phyloP scores from a whole-genome alignment of 2,113 vertebrate genomes.

The Vireo altiloquus region DNA sequence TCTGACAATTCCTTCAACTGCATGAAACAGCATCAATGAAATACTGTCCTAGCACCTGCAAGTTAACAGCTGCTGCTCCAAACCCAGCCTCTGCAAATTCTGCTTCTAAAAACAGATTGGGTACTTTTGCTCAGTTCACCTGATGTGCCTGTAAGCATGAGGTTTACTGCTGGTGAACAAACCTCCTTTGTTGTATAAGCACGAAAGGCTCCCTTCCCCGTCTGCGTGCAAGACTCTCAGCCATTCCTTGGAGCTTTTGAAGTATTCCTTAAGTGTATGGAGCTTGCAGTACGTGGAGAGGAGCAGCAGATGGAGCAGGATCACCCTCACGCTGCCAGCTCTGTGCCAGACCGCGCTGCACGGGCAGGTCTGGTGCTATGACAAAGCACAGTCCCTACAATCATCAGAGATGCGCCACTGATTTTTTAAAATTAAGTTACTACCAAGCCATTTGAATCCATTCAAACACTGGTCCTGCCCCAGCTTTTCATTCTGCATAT shows the following conservation, averaged over 20 bases:
- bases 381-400: background rate
- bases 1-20: background rate
- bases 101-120: background rate
- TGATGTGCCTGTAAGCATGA: background rate
- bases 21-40: background rate
- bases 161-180: background rate
- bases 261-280: accelerated
- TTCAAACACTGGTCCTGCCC: background rate
- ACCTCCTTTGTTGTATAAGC: background rate
- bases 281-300: background rate
- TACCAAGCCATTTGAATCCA: background rate
- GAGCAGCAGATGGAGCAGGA: constrained; percentile 36
- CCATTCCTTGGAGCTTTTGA: background rate
- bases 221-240: background rate
- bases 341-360: background rate
- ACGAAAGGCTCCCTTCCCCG: background rate
- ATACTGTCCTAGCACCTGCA: background rate
- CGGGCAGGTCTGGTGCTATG: background rate
- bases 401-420: no score
- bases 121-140: background rate
- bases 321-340: background rate
- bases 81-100: background rate
- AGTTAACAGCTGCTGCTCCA: background rate
- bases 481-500: background rate
- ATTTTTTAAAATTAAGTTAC: background rate